These are phyloP conservation scores for Nipponia nippon DNA, from an alignment of 2,113 vertebrate species.

Conservation along the genomic window DNA sequence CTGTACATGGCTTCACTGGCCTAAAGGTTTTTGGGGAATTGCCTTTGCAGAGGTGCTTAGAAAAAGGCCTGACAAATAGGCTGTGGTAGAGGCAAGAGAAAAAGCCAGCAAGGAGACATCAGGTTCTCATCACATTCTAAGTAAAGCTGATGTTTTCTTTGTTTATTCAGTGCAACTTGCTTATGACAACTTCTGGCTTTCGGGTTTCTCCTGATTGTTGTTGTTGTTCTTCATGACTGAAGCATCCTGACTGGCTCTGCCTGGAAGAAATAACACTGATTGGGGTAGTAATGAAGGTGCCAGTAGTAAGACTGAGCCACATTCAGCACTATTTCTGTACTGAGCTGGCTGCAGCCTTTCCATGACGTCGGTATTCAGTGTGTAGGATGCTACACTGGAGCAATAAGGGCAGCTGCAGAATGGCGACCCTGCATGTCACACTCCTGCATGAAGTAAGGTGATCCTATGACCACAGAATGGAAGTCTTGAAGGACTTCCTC, in stretches of 20 bases:
- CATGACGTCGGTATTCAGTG: accelerated
- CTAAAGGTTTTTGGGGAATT: background rate
- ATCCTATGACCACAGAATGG: background rate
- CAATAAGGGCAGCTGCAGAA: background rate
- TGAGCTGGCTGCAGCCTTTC: background rate
- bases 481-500: background rate
- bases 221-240: background rate
- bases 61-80: background rate
- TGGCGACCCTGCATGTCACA: background rate
- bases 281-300: background rate
- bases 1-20: background rate
- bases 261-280: background rate
- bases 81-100: background rate
- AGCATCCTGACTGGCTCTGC: background rate
- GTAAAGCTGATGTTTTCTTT: background rate
- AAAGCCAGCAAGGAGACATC: background rate
- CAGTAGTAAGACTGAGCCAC: background rate
- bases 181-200: background rate
- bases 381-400: background rate
- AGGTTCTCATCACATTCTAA: background rate
- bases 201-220: background rate
- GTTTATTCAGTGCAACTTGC: background rate
- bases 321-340: background rate
- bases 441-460: background rate
- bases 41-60: background rate